Evolutionary conservation across 2,797 vertebrate genomes (phyloP).

Genomic region (Lagocephalus sceleratus): DNA sequence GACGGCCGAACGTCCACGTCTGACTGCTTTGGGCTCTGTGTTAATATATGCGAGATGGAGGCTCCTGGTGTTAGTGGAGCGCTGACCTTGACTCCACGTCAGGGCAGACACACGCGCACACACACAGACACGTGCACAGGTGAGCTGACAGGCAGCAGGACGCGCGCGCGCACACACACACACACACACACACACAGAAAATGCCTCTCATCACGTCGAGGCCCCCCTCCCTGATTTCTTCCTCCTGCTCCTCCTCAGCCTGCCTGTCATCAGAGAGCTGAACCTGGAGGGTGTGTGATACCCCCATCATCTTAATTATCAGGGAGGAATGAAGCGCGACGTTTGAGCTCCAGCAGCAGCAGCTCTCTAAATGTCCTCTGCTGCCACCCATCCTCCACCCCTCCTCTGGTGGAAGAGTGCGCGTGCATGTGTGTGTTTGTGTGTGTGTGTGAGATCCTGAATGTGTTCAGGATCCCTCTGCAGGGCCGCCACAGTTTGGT

Average conservation of each 20-base stretch:
- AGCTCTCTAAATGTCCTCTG: conserved; percentile 55
- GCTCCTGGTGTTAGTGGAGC: not conserved
- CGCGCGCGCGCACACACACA: conserved; percentile 1
- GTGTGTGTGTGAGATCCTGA: no score
- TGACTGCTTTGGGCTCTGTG: no score
- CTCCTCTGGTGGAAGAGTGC: conserved; percentile 5
- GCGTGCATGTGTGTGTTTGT: not conserved
- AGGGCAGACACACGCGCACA: not conserved
- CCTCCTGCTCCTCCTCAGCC: conserved; percentile 26
- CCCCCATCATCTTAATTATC: conserved; percentile 60
- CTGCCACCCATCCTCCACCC: conserved; percentile 44
- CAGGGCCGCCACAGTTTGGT: no score
- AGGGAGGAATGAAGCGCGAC: conserved; percentile 39
- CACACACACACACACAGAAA: conserved; percentile 16
- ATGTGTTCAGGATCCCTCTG: not conserved
- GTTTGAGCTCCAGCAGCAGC: conserved; percentile 31
- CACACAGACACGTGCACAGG: conserved; percentile 6
- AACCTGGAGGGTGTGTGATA: conserved; percentile 44
- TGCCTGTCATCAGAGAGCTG: conserved; percentile 28
- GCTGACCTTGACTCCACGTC: not conserved
- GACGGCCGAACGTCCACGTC: no score
- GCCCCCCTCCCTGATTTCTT: conserved; percentile 10
- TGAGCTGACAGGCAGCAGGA: conserved; percentile 15
- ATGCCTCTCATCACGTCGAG: conserved; percentile 6
- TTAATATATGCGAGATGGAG: no score